phyloP scores from a whole-genome alignment of 92 coral and sea anemone species.

The Umimayanthus chanpuru region DNA sequence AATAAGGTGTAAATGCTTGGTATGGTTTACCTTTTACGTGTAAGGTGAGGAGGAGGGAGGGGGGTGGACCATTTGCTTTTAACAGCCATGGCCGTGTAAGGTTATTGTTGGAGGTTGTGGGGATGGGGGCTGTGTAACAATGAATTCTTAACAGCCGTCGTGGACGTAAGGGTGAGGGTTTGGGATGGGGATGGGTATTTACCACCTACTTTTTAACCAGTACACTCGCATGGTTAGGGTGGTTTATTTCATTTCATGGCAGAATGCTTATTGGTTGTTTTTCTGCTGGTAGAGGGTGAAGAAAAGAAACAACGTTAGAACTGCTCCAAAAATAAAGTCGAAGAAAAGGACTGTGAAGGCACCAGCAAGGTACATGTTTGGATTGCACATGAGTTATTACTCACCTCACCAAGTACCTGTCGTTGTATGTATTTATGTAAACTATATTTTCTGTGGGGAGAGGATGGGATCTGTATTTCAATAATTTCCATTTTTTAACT shows the following conservation, averaged over 20 bases:
- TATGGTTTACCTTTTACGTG: too few species aligned
- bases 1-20: too few species aligned
- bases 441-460: neutral
- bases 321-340: neutral
- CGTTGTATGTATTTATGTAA: neutral
- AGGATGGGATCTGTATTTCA: neutral
- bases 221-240: too few species aligned
- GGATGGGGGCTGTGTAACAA: too few species aligned
- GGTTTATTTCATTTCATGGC: neutral
- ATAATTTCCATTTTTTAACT: neutral
- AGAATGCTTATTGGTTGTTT: neutral
- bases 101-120: too few species aligned
- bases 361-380: slow-evolving; percentile 3
- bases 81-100: too few species aligned
- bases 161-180: too few species aligned
- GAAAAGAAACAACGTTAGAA: neutral
- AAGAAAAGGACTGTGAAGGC: slow-evolving; percentile 1
- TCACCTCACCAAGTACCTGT: slow-evolving; percentile 9
- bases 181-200: too few species aligned
- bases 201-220: too few species aligned
- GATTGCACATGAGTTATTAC: neutral
- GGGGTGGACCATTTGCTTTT: too few species aligned
- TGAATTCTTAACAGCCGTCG: too few species aligned
- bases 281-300: neutral
- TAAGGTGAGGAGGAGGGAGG: too few species aligned